Base-by-base conservation (phyloP, 2,888 invertebrate genomes). In the Lithophane ornitopus region DNA sequence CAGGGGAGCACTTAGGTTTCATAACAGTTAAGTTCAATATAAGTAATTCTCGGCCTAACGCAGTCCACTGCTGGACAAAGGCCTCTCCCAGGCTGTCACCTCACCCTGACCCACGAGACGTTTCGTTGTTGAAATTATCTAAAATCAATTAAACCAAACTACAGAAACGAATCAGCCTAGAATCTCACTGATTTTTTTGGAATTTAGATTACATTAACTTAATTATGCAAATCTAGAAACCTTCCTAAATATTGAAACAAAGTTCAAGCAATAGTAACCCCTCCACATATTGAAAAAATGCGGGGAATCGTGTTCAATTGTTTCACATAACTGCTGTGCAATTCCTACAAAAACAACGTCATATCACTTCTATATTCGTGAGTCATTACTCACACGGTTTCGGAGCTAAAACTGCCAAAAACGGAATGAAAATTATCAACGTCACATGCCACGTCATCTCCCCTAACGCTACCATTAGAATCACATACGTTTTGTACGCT, bases 401-500 rank as follows among this genome's bases (percentile, higher is more conserved):
- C 14, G 4, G n/a, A 39, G n/a, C 67, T 65, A 11, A 19, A 19
- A 12, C 12, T 16, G 22, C 52, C 28, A 59, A 72, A 76, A 76
- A 68, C 65, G 14, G 63, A 26, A 14, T 34, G 52, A 61, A 83
- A 61, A 56, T 59, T 28, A 61, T 59, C 28, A 16, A 61, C 56
- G 22, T 39, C 52, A 14, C 34, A 68, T 66, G 34, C 39, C 7
- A 46, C 46, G 34, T 56, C 81, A 61, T 74, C 28, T 71, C 81
- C 81, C 81, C 84, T 70, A 41, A 6, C 11, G 49, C 81, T 68
- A 70, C 66, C 22, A 63, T 70, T 73, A 68, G 62, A 74, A 84
- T 76, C 68, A 81, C 81, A 81, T 49, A 70, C 6, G 34, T 34
- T 34, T 34, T 34, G 34, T 34, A 34, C 46, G 56, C 54, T 59